These are phyloP conservation scores for Andricus grossulariae DNA, from an alignment of 1,140 invertebrate species.

Conservation along the genomic window DNA sequence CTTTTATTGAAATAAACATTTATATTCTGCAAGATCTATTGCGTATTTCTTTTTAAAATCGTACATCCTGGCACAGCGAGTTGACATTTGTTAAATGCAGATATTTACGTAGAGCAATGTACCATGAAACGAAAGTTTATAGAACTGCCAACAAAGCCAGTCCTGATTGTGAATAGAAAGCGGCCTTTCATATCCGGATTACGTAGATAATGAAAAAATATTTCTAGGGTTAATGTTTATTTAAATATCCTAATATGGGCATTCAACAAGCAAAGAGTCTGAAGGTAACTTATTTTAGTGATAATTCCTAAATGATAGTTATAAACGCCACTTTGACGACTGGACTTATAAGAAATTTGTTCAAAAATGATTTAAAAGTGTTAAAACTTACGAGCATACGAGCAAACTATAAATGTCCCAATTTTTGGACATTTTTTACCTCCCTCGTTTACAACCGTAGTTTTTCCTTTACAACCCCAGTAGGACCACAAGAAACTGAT, in stretches of 20 bases:
- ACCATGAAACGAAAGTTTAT: constrained; percentile 24
- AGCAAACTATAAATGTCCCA: no score
- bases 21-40: not conserved
- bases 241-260: not conserved
- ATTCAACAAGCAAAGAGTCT: not conserved
- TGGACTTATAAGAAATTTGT: no score
- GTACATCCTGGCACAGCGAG: not conserved
- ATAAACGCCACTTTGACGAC: no score
- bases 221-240: constrained; percentile 8
- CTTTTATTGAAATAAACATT: no score
- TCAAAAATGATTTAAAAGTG: no score
- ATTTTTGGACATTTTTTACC: no score
- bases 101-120: constrained; percentile 22
- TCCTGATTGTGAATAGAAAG: constrained; percentile 3
- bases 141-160: constrained; percentile 25
- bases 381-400: no score
- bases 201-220: not conserved
- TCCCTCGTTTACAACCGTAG: no score
- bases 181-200: constrained; percentile 11
- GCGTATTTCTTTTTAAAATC: not conserved
- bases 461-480: no score
- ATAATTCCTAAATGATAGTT: no score
- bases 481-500: no score
- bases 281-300: no score
- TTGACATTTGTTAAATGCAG: constrained; percentile 14